phyloP scores from a whole-genome alignment of 2,797 vertebrate species.

The Melanotaenia parkinsoni region DNA sequence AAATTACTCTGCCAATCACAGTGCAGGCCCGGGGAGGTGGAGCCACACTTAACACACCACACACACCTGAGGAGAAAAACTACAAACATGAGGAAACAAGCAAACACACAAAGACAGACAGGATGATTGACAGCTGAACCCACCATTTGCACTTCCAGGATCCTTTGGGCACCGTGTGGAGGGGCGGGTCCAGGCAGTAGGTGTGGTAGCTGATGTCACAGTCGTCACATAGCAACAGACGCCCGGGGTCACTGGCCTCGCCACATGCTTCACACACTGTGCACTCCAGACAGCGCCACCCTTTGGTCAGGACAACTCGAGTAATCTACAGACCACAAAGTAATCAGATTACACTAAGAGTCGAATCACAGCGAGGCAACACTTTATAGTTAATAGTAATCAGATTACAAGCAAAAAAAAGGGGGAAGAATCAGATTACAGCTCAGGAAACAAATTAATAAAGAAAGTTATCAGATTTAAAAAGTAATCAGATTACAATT shows the following conservation, averaged over 20 bases:
- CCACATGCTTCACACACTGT: slow-evolving; percentile 95
- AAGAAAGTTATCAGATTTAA: neutral
- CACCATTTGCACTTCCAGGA: slow-evolving; percentile 98
- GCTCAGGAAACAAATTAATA: too few species aligned
- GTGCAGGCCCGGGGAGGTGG: slow-evolving; percentile 88
- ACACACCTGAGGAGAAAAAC: slow-evolving; percentile 88
- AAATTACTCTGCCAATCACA: slow-evolving; percentile 98
- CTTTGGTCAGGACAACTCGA: slow-evolving; percentile 93
- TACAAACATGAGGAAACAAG: neutral
- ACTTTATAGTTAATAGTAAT: neutral
- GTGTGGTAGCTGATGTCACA: slow-evolving; percentile 98
- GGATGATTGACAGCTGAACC: slow-evolving; percentile 35
- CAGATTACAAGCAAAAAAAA: neutral
- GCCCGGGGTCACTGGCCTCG: slow-evolving; percentile 90
- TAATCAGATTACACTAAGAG: slow-evolving; percentile 1
- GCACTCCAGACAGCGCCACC: slow-evolving; percentile 95
- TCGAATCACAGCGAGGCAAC: neutral
- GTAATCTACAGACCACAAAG: slow-evolving; percentile 82
- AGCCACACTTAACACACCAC: slow-evolving; percentile 93
- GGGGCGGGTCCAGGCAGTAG: slow-evolving; percentile 93
- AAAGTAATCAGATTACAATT: neutral
- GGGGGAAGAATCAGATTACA: too few species aligned
- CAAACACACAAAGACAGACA: neutral
- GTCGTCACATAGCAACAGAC: slow-evolving; percentile 92
- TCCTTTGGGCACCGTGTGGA: slow-evolving; percentile 93